Evolutionary conservation across 2,113 vertebrate species (phyloP), one percentile per base, ranked within the genome.

Genomic region (Saccopteryx bilineata): DNA sequence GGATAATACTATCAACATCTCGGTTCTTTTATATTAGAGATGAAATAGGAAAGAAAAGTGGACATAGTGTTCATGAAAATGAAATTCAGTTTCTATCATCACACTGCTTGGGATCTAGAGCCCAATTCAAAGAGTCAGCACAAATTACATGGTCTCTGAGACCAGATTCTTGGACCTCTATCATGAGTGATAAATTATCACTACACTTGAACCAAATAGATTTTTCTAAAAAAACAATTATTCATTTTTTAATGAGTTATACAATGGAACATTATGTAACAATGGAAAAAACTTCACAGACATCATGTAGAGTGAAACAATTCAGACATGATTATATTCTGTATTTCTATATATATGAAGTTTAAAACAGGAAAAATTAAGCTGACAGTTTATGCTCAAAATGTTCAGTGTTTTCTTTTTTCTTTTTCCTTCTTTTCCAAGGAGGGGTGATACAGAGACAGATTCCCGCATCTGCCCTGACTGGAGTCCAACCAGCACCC

Each of bases 11-110:
- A 68, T 87, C 17, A 21, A n/a, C 75, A 72, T 31, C 83, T 81
- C 23, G 72, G 2, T 87, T 52, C 81, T 66, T 91, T 60, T 60
- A 75, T 58, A 50, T 95, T 39, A 50, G 9, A 81, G 33, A 66
- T 91, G 28, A 87, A 91, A 58, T n/a, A 58, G n/a, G 28, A 87
- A 74, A 81, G 50, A 87, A 9, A 95, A 81, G 17, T 87, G 66
- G 18, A 81, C 91, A 74, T 58, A 9, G 65, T 80, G 21, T 65
- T 94, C 48, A 80, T 74, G 28, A 91, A 91, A 91, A 58, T 56
- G 33, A 65, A 56, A 15, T 54, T 69, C 46, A 52, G 28, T 65
- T 94, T 65, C 26, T 33, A 56, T 71, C 74, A 79, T 65, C 46
- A 74, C 13, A 74, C 19, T 79, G 19, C 46, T 69, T 68, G 76